phyloP scores from a whole-genome alignment of 2,888 invertebrate species.

The Hoplodrina ambigua region DNA sequence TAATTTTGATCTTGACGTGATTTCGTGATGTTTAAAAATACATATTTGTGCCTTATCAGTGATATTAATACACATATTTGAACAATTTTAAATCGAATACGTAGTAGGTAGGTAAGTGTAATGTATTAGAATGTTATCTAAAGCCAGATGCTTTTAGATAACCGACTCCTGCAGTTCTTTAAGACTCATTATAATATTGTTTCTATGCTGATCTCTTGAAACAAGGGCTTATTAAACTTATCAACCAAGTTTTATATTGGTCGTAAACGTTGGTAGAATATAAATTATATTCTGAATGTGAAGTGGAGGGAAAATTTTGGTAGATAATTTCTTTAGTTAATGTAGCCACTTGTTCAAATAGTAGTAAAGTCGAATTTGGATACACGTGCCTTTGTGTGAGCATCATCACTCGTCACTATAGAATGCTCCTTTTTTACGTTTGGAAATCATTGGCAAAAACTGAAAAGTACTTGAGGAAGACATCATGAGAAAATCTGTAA shows the following conservation, averaged over 20 bases:
- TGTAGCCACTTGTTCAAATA: no score
- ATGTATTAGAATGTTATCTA: slow-evolving; percentile 35
- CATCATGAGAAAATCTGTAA: no score
- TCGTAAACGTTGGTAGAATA: slow-evolving; percentile 30
- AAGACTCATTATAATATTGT: slow-evolving; percentile 6
- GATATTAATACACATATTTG: neutral
- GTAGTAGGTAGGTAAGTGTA: neutral
- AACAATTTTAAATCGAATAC: neutral
- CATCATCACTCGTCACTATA: no score
- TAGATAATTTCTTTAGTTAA: neutral
- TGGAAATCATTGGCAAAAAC: no score
- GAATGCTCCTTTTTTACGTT: no score
- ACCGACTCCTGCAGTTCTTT: slow-evolving; percentile 38
- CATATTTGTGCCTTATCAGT: slow-evolving; percentile 25
- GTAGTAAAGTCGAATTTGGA: no score
- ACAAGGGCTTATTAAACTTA: slow-evolving; percentile 15
- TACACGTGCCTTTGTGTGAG: no score
- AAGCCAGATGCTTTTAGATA: slow-evolving; percentile 31
- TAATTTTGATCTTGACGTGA: slow-evolving; percentile 26
- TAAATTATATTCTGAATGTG: slow-evolving; percentile 18
- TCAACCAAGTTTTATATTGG: slow-evolving; percentile 19
- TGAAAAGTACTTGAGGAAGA: no score
- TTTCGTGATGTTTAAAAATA: slow-evolving; percentile 27
- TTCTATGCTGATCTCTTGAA: slow-evolving; percentile 5
- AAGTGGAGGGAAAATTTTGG: slow-evolving; percentile 24